phyloP scores from a whole-genome alignment of 1,140 invertebrate genomes.

The Leptinotarsa defecta region DNA sequence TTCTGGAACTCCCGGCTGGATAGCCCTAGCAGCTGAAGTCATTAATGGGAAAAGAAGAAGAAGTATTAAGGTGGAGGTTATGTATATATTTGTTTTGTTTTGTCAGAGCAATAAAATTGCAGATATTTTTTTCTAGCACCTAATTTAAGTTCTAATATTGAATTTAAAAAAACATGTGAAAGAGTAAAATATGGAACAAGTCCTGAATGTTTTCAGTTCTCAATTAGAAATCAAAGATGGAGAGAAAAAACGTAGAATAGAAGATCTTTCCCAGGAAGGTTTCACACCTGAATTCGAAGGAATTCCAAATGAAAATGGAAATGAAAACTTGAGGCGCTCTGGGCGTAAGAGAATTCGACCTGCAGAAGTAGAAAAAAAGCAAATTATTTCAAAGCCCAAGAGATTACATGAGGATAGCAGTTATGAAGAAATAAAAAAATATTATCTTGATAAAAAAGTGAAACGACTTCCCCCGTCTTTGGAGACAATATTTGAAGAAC shows the following conservation, averaged over 20 bases:
- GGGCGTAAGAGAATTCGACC: slow-evolving; percentile 22
- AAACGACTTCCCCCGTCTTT: slow-evolving; percentile 27
- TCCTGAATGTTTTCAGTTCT: slow-evolving; percentile 12
- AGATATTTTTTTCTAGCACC: no score
- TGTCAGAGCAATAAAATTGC: no score
- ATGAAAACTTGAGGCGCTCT: slow-evolving; percentile 12
- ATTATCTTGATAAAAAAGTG: slow-evolving; percentile 34
- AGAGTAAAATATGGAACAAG: background rate
- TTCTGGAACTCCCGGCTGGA: no score
- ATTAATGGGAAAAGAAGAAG: no score
- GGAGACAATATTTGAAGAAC: slow-evolving; percentile 36
- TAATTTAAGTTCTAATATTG: no score
- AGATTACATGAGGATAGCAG: slow-evolving; percentile 21
- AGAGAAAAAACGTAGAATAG: slow-evolving; percentile 3
- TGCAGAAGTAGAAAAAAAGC: slow-evolving; percentile 7
- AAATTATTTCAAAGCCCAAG: slow-evolving; percentile 25
- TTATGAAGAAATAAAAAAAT: slow-evolving; percentile 27
- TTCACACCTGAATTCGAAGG: background rate
- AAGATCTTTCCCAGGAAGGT: background rate
- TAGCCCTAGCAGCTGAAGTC: no score
- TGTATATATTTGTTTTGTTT: no score
- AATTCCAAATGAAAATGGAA: background rate
- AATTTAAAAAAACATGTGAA: background rate
- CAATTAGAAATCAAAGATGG: slow-evolving; percentile 19
- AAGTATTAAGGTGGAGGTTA: no score